A percentile compares a stretch with the other conserved stretches of the same genome.
phyloP scores from a whole-genome alignment of 2,888 invertebrate species.

The Myopa tessellatipennis region DNA sequence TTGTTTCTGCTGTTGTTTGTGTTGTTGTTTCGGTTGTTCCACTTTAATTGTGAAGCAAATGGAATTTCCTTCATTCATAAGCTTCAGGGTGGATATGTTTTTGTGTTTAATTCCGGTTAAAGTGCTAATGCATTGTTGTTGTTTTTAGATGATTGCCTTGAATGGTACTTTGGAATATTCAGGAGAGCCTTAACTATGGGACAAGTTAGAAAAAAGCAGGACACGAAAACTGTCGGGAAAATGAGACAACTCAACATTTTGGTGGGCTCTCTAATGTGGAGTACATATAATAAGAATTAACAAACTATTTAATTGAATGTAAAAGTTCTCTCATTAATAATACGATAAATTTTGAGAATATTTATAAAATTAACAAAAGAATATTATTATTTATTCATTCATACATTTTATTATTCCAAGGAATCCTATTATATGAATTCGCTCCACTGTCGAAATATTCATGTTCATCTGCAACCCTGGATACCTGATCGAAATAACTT shows the following conservation, averaged over 20 bases:
- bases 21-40: slow-evolving; percentile 50
- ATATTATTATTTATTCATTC: too few species aligned
- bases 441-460: neutral
- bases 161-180: slow-evolving; percentile 35
- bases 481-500: neutral
- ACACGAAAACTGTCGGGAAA: neutral
- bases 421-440: neutral
- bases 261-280: too few species aligned
- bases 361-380: too few species aligned
- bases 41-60: slow-evolving; percentile 57
- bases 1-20: slow-evolving; percentile 47
- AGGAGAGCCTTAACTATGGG: slow-evolving; percentile 42
- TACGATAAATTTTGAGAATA: too few species aligned
- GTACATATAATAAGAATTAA: too few species aligned
- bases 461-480: neutral
- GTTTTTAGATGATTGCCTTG: slow-evolving; percentile 53
- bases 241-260: too few species aligned
- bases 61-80: slow-evolving; percentile 43
- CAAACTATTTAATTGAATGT: too few species aligned
- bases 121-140: slow-evolving; percentile 64
- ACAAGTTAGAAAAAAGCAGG: slow-evolving; percentile 8
- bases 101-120: slow-evolving; percentile 52
- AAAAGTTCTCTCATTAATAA: too few species aligned
- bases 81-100: slow-evolving; percentile 38
- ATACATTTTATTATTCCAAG: too few species aligned